Base-by-base conservation (phyloP, 1,140 invertebrate species). In the Caerostris extrusa region DNA sequence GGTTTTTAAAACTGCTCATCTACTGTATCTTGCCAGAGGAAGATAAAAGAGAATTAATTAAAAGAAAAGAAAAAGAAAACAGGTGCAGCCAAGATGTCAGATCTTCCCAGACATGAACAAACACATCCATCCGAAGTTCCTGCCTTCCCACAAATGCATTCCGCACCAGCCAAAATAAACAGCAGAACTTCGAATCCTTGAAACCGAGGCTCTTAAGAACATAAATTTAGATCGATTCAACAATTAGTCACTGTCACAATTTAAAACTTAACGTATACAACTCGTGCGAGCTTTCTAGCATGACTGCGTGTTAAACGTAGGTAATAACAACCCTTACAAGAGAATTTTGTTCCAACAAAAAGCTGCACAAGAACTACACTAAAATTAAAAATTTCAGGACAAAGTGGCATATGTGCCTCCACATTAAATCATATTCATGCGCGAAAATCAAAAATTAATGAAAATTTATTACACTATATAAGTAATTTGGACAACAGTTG, bases 81-180 rank as follows among this genome's bases (percentile, higher is more conserved):
- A 77, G 71, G 71, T 77, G 71, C 71, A 77, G 71, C 71, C 71
- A 77, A 50, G 34, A 77, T 77, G 71, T 50, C 71, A 77, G 12
- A 77, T 12, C 71, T 12, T 77, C 71, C 34, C 53, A 50, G 71
- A 83, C 82, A 83, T 58, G 82, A 57, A 83, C 56, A 83, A 83
- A 83, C 56, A 83, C 82, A 56, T n/a, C 14, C 61, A 64, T 10
- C 61, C 17, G 55, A 7, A 12, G 34, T 77, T 83, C 10, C 81
- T 10, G 14, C 12, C 14, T 83, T 56, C 14, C 55, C 55, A 19
- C 71, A 83, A 83, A 83, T 83, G 82, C n/a, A 58, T 19, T 34
- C 56, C 34, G 55, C 17, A 34, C 61, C 82, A 56, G 53, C 82
- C 82, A 83, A 83, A 83, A 83, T 83, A 83, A 83, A 83, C 82